Evolutionary conservation across 1,140 invertebrate species (phyloP), one percentile per base, ranked within the genome.

Genomic region (Whitmania pigra): DNA sequence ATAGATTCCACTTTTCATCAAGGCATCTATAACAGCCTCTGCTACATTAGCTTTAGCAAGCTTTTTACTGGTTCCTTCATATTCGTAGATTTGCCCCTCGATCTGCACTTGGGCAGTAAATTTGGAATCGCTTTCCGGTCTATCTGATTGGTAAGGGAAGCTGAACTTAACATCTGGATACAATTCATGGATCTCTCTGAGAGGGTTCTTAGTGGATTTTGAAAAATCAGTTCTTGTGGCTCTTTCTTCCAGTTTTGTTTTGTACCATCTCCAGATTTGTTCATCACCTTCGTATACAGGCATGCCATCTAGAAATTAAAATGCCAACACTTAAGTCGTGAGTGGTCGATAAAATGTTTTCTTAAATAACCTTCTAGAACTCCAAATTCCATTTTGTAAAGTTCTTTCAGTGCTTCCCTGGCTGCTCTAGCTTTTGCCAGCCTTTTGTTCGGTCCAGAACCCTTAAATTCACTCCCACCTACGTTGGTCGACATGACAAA

Each of bases 351-450:
- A 25, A 25, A 63, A 25, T 2, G 11, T 7, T 63, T 68, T 13
- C 1, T n/a, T 15, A 15, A 68, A 70, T 49, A 43, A 70, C 69
- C 69, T 53, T 70, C 69, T 70, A 25, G 31, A 25, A 53, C 49
- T 70, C 69, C 69, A 53, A 70, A 70, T 5, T 70, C 69, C 40
- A 70, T 70, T 43, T 70, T 70, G 69, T 70, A 36, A 18, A 70
- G n/a, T 49, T 49, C 53, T 53, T 53, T 43, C 2, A 70, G 69
- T 18, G 69, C 69, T 18, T 70, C 36, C 53, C 49, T 70, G 31
- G 69, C 69, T 36, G 69, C 69, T 53, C 69, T 49, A 22, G 69
- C 69, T 49, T 54, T 70, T 25, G 69, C 69, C 13, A 70, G 43
- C 18, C 53, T 43, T 49, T 70, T 70, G 29, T 31, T 70, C 5